These are phyloP conservation scores for Salpingus planirostris DNA, from an alignment of 2,888 invertebrate genomes.

Conservation along the genomic window DNA sequence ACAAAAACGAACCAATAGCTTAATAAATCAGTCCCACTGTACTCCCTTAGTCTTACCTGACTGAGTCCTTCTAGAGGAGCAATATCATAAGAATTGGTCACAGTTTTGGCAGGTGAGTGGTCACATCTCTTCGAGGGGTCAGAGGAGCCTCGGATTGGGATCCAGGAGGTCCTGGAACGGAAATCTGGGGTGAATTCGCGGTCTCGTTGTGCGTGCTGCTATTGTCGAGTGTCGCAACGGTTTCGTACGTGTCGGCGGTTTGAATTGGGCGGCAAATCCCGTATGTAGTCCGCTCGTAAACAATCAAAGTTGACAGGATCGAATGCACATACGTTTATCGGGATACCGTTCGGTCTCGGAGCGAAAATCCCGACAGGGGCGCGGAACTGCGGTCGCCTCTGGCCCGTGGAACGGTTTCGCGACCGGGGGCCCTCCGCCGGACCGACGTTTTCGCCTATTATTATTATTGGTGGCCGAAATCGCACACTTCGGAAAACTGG, in stretches of 20 bases:
- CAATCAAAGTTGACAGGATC: conserved; percentile 34
- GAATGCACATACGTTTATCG: too few relatives aligned
- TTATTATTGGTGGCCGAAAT: not conserved
- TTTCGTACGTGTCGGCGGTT: conserved; percentile 7
- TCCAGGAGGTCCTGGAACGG: not conserved
- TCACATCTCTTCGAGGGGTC: too few relatives aligned
- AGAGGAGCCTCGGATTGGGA: too few relatives aligned
- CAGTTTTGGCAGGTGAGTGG: too few relatives aligned
- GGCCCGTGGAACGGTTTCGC: not conserved
- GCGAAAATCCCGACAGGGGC: too few relatives aligned
- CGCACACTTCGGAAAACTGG: not conserved
- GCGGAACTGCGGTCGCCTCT: not conserved
- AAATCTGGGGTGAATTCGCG: not conserved
- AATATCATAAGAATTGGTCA: not conserved
- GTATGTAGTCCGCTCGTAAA: conserved; percentile 33
- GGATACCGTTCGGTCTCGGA: too few relatives aligned
- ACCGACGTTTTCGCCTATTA: not conserved
- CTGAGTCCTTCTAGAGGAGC: not conserved
- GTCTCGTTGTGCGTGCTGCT: not conserved
- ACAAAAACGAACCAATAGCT: not conserved
- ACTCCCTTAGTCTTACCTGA: too few relatives aligned
- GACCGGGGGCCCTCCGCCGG: not conserved
- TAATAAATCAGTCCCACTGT: not conserved
- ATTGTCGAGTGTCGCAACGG: too few relatives aligned
- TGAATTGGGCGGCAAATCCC: conserved; percentile 31